Evolutionary conservation across 2,797 vertebrate species (phyloP).

Genomic region (Spea hammondii): DNA sequence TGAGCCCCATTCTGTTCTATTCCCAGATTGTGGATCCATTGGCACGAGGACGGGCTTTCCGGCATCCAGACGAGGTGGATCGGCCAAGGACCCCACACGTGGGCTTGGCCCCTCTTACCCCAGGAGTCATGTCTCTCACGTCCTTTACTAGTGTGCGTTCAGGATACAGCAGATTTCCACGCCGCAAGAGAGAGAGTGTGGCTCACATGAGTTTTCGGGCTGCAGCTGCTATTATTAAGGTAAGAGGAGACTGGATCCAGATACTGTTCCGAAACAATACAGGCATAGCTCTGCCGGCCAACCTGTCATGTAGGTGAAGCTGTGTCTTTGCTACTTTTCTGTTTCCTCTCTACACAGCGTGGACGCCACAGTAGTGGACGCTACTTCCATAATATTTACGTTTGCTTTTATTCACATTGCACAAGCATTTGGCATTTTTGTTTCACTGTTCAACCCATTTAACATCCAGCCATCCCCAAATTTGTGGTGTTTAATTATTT

Average conservation of each 20-base stretch:
- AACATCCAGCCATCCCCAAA: too few species aligned
- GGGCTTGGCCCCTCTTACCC: slow-evolving; percentile 75
- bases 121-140: slow-evolving; percentile 78
- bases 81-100: slow-evolving; percentile 74
- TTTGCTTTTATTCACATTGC: too few species aligned
- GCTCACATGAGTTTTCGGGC: slow-evolving; percentile 94
- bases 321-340: too few species aligned
- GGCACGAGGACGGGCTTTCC: slow-evolving; percentile 87
- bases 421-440: too few species aligned
- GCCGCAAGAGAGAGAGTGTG: slow-evolving; percentile 87
- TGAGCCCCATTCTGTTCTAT: not conserved
- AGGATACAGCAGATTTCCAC: slow-evolving; percentile 71
- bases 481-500: too few species aligned
- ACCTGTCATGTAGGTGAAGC: too few species aligned
- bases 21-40: slow-evolving; percentile 88
- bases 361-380: too few species aligned
- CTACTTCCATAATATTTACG: too few species aligned
- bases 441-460: too few species aligned
- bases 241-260: slow-evolving; percentile 53
- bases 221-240: slow-evolving; percentile 83
- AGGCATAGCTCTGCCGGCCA: too few species aligned
- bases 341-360: too few species aligned
- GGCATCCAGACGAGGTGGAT: slow-evolving; percentile 81
- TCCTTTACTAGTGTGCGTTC: slow-evolving; percentile 89
- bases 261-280: too few species aligned